Conservation (phyloP, 2,113 vertebrate genomes). For the Tyrannus savana region DNA sequence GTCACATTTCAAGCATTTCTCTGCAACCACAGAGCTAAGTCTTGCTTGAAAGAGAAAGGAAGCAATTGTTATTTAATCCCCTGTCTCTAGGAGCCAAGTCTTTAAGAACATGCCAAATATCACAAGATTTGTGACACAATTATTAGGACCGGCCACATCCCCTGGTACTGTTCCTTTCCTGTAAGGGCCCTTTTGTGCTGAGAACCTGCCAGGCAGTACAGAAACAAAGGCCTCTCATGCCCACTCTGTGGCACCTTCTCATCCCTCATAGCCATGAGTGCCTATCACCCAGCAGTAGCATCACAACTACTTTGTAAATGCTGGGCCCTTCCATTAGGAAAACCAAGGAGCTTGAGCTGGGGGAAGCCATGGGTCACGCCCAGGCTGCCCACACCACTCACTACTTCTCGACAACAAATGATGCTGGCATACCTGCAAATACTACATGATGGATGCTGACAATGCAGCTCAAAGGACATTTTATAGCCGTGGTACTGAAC, state of each 20-base stretch:
- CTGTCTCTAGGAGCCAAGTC: not conserved
- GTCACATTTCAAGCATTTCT: conserved; percentile 45
- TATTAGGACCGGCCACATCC: not conserved
- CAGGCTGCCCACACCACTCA: not conserved
- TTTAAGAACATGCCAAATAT: conserved; percentile 39
- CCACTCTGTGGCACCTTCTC: fast-evolving
- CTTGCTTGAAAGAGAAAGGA: conserved; percentile 49
- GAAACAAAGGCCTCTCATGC: not conserved
- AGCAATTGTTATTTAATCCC: conserved; percentile 42
- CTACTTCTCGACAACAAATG: not conserved
- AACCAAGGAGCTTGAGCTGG: not conserved
- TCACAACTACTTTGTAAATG: fast-evolving
- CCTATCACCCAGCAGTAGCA: not conserved
- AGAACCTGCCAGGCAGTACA: not conserved
- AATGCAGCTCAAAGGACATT: not conserved
- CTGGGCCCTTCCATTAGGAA: not conserved
- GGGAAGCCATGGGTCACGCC: not conserved
- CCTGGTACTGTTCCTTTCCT: not conserved
- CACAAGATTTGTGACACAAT: conserved; percentile 30
- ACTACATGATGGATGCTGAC: not conserved
- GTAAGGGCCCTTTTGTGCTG: not conserved
- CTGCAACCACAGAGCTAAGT: conserved; percentile 28
- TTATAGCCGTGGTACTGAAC: not conserved
- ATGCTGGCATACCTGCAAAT: not conserved
- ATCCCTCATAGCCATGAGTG: fast-evolving